These are phyloP conservation scores for Apostichopus japonicus DNA, from an alignment of 35 echinoderm and acorn worm species.

Conservation along the genomic window DNA sequence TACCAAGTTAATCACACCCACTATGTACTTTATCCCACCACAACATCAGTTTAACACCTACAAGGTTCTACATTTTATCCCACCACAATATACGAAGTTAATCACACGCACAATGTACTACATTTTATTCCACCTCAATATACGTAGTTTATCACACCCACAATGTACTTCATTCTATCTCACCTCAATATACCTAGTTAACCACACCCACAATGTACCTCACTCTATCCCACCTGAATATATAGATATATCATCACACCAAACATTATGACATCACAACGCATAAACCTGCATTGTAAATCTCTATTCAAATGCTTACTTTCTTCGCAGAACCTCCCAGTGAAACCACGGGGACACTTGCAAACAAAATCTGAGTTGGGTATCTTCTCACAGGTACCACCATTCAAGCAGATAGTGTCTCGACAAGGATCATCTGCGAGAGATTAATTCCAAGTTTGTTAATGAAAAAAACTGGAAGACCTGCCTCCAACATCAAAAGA, in stretches of 20 bases:
- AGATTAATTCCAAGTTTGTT: conserved; percentile 5
- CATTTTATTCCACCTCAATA: too few relatives aligned
- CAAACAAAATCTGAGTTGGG: conserved; percentile 32
- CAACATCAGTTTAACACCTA: too few relatives aligned
- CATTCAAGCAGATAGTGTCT: conserved; percentile 10
- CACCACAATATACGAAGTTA: too few relatives aligned
- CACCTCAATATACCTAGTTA: too few relatives aligned
- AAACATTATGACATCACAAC: background rate
- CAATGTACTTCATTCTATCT: too few relatives aligned
- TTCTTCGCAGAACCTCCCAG: conserved; percentile 8
- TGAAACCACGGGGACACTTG: conserved; percentile 45
- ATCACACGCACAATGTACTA: too few relatives aligned
- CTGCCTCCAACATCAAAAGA: background rate
- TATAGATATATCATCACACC: background rate
- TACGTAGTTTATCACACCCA: too few relatives aligned
- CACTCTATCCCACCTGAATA: too few relatives aligned
- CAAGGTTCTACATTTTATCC: too few relatives aligned
- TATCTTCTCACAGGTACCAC: background rate
- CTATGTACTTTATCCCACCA: too few relatives aligned
- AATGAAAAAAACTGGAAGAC: background rate
- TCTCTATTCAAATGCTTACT: background rate
- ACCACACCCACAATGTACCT: too few relatives aligned
- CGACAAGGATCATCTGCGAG: conserved; percentile 46
- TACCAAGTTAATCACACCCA: too few relatives aligned
- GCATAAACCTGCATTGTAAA: background rate